Evolutionary conservation across 2,888 invertebrate genomes (phyloP).

Genomic region (Physocephala rufipes): DNA sequence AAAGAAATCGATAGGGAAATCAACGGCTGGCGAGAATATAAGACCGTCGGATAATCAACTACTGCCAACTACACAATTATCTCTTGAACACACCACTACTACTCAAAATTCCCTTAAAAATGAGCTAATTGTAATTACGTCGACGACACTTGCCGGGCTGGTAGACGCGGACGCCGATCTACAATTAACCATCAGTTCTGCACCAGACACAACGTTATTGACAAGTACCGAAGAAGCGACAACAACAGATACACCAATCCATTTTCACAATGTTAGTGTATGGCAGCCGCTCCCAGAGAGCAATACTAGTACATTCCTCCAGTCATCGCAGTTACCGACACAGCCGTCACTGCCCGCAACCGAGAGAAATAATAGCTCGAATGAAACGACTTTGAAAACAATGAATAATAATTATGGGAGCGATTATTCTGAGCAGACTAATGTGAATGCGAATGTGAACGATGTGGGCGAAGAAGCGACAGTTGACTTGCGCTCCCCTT

Average conservation of each 20-base stretch:
- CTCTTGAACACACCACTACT: conserved; percentile 2
- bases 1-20: neutral
- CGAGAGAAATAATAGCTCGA: conserved; percentile 27
- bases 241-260: conserved; percentile 21
- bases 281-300: conserved; percentile 36
- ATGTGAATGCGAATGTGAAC: conserved; percentile 3
- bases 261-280: conserved; percentile 25
- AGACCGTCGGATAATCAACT: neutral
- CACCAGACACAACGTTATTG: neutral
- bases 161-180: neutral
- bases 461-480: conserved; percentile 37
- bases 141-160: neutral
- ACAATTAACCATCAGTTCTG: neutral
- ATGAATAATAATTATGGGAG: conserved; percentile 46
- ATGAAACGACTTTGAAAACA: conserved; percentile 47
- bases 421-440: conserved; percentile 30
- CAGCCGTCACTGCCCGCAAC: conserved; percentile 34
- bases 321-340: conserved; percentile 11
- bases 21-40: neutral
- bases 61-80: neutral
- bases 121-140: neutral
- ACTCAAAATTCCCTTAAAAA: conserved; percentile 7
- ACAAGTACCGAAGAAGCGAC: conserved; percentile 7
- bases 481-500: conserved; percentile 45
- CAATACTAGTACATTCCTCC: conserved; percentile 17